Evolutionary conservation across 2,797 vertebrate species (phyloP).

Genomic region (Smutsia gigantea): DNA sequence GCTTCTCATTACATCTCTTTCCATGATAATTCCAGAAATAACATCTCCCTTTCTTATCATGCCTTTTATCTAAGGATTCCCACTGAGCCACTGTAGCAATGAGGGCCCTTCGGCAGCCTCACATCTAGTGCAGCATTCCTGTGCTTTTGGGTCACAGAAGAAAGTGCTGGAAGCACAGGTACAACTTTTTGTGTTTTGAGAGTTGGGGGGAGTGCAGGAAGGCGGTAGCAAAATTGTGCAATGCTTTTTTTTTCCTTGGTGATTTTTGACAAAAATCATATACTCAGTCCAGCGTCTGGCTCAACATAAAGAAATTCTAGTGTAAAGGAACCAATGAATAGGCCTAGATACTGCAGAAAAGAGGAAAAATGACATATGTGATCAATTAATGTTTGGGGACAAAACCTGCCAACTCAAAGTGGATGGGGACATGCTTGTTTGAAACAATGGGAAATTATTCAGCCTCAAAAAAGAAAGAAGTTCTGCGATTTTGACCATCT

Average conservation of each 20-base stretch:
- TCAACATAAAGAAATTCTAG: neutral
- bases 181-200: neutral
- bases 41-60: neutral
- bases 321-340: neutral
- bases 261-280: neutral
- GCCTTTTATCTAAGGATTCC: slow-evolving; percentile 28
- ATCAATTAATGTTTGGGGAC: neutral
- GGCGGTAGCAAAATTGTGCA: neutral
- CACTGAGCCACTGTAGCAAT: neutral
- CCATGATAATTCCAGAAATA: slow-evolving; percentile 68
- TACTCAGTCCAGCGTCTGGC: neutral
- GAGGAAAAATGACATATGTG: neutral
- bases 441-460: neutral
- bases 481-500: neutral
- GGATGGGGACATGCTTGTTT: neutral
- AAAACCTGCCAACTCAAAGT: neutral
- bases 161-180: neutral
- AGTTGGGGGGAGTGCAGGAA: neutral
- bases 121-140: neutral
- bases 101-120: neutral
- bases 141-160: slow-evolving; percentile 17
- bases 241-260: neutral
- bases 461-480: neutral
- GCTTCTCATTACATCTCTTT: slow-evolving; percentile 39
- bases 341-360: neutral